Base-by-base conservation (phyloP, 2,888 invertebrate species). In the Campaea margaritaria region DNA sequence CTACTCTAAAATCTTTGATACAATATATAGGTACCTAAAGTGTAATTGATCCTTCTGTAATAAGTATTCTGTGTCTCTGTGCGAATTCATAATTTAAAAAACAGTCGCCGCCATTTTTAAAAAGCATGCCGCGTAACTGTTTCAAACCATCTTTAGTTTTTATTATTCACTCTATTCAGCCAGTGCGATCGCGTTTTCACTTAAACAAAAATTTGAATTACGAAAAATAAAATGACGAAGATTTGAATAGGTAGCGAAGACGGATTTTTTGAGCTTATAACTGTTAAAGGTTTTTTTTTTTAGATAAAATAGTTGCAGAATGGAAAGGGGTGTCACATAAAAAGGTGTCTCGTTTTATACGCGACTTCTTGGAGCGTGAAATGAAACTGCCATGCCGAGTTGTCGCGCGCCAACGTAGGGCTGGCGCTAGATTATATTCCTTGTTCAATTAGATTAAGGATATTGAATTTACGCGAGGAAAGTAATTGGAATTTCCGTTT, bases 321-420 rank as follows among this genome's bases (percentile, higher is more conserved):
- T 38, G 70, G 76, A 74, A 76, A 74, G 72, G 70, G 76, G 73
- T 75, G 52, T 57, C 44, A 13, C 16, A 69, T 64, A 72, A 73
- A 75, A 72, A 72, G 62, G 61, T 64, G 60, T 64, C 62, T 62
- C 74, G 72, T 78, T 78, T 76, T 75, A 78, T 72, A 73, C 67
- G 74, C 77, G 70, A 70, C 54, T 66, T 68, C 46, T 31, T 67
- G 66, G 65, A 73, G 68, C 80, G 79, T 76, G 81, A 82, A 83
- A 83, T 82, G 74, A 78, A 68, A 70, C 67, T 74, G 73, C 70
- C 74, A 67, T 27, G 31, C 41, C 38, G 14, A 56, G 47, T 51
- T 56, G 61, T 62, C 60, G 65, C 54, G 60, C 58, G 60, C 51
- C 54, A 41, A 42, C 0, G 55, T 64, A 68, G 70, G 68, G 70